Evolutionary conservation across 2,113 vertebrate species (phyloP).

Genomic region (Climacteris rufus): DNA sequence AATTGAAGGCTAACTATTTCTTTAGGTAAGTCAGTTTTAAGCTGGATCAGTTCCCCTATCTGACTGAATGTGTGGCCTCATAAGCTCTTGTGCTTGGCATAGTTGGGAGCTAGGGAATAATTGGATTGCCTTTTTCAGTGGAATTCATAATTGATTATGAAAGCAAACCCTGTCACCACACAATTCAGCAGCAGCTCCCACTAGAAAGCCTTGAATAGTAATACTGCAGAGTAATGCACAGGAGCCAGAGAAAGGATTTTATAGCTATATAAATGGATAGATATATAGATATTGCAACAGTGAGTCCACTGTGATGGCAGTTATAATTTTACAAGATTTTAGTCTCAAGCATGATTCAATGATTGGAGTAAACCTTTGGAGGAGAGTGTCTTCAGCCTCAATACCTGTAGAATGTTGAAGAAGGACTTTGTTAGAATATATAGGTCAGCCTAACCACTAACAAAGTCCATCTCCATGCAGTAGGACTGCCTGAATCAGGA

Average conservation of each 20-base stretch:
- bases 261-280: neutral
- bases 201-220: neutral
- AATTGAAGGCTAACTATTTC: neutral
- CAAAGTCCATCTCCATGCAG: neutral
- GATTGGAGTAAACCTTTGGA: neutral
- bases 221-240: neutral
- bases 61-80: neutral
- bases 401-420: neutral
- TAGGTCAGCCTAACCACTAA: neutral
- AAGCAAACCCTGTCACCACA: conserved; percentile 7
- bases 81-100: neutral
- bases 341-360: neutral
- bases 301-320: neutral
- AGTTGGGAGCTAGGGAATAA: neutral
- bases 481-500: neutral
- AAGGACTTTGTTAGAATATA: neutral
- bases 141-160: conserved; percentile 24
- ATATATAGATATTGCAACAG: neutral
- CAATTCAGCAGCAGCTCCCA: neutral
- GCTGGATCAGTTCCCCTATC: neutral
- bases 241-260: neutral
- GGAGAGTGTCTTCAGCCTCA: neutral
- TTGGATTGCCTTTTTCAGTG: conserved; percentile 27
- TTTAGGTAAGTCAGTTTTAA: neutral
- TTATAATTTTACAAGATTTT: neutral